Evolutionary conservation across 2,888 invertebrate species (phyloP).

Genomic region (Ennomos erosarius): DNA sequence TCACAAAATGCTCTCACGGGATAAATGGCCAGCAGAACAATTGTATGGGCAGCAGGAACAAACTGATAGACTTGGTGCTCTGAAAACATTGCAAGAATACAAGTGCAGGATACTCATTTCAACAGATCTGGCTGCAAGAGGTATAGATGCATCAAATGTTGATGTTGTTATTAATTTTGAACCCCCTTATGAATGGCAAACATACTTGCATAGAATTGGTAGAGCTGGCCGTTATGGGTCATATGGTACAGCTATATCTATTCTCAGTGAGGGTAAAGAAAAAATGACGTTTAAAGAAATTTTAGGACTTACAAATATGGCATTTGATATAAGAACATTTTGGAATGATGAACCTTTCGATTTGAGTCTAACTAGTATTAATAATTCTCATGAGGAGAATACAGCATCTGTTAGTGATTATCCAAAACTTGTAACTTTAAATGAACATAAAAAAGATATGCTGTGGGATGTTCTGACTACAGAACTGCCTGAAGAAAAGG

Average conservation of each 20-base stretch:
- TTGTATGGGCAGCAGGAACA: conserved; percentile 94
- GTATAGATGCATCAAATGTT: conserved; percentile 97
- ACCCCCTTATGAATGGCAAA: conserved; percentile 90
- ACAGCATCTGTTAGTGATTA: background rate
- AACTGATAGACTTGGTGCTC: conserved; percentile 89
- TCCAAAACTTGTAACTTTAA: background rate
- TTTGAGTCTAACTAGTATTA: conserved; percentile 1
- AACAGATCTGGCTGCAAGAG: conserved; percentile 96
- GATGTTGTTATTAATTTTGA: conserved; percentile 98
- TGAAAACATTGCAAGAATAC: conserved; percentile 91
- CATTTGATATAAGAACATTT: conserved; percentile 54
- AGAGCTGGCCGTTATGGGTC: conserved; percentile 97
- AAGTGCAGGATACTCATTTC: conserved; percentile 94
- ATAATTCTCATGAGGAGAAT: conserved; percentile 16
- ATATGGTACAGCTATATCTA: conserved; percentile 91
- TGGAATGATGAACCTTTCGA: conserved; percentile 56
- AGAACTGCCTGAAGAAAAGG: conserved; percentile 22
- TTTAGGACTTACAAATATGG: conserved; percentile 82
- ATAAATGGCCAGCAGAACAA: conserved; percentile 92
- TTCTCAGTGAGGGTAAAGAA: conserved; percentile 89
- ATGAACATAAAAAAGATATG: conserved; percentile 21
- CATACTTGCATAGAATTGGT: conserved; percentile 97
- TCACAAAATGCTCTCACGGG: conserved; percentile 87
- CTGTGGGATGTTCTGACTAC: conserved; percentile 53
- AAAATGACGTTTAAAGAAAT: conserved; percentile 83